These are phyloP conservation scores for Drosophila prolongata DNA, from an alignment of 2,888 invertebrate species.

Conservation along the genomic window DNA sequence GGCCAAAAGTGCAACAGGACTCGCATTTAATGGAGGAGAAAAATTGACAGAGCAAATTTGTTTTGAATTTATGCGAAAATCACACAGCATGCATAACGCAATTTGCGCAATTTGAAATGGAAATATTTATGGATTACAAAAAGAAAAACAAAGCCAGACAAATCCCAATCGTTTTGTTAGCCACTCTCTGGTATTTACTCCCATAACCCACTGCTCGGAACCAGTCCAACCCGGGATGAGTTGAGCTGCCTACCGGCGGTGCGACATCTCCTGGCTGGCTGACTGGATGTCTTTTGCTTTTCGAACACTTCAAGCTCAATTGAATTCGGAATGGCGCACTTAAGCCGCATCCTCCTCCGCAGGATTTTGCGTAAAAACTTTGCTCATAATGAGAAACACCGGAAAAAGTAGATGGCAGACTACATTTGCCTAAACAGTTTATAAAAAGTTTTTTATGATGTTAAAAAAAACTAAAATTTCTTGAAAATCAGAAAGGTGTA, in stretches of 20 bases:
- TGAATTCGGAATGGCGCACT: conserved; percentile 71
- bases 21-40: conserved; percentile 10
- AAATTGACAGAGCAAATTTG: conserved; percentile 32
- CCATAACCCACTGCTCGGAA: conserved; percentile 7
- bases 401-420: background rate
- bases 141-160: conserved; percentile 35
- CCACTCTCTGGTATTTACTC: conserved; percentile 24
- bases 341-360: conserved; percentile 42
- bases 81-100: conserved; percentile 45
- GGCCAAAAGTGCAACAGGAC: conserved; percentile 24
- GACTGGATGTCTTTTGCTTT: conserved; percentile 55
- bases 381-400: conserved; percentile 56
- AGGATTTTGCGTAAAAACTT: conserved; percentile 56
- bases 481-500: too few species aligned
- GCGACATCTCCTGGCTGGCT: conserved; percentile 39
- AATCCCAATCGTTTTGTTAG: conserved; percentile 15
- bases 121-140: conserved; percentile 50
- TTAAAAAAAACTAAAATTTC: too few species aligned
- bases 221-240: conserved; percentile 8
- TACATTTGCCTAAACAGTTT: too few species aligned
- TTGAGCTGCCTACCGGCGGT: conserved; percentile 26
- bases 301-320: conserved; percentile 72
- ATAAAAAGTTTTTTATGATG: too few species aligned
- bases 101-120: conserved; percentile 43
- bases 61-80: conserved; percentile 49